A percentile compares a stretch with the other conserved stretches of the same genome.
Conservation (phyloP, 2,888 invertebrate species). For the Andrena flavipes region DNA sequence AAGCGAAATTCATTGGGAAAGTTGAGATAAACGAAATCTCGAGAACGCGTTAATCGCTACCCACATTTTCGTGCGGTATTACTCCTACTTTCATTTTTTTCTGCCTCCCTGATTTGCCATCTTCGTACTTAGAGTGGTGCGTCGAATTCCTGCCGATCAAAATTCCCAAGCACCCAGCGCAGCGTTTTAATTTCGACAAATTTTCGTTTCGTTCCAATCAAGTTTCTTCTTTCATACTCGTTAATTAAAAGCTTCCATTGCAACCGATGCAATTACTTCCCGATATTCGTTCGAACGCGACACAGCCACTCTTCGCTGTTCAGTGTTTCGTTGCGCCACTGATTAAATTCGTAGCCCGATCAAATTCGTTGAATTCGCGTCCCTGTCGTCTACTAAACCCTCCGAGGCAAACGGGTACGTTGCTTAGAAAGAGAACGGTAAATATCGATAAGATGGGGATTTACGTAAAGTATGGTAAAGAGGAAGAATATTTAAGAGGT, state of each 20-base stretch:
- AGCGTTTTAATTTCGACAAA: background rate
- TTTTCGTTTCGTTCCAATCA: background rate
- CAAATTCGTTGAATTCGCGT: background rate
- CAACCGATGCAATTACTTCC: background rate
- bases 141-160: too few relatives aligned
- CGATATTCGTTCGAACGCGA: background rate
- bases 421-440: background rate
- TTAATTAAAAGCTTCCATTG: background rate
- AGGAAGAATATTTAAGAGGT: background rate
- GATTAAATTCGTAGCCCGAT: background rate
- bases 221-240: background rate
- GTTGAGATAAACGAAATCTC: constrained; percentile 53
- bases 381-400: too few relatives aligned
- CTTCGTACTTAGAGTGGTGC: background rate
- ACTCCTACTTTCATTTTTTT: background rate
- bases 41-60: constrained; percentile 1
- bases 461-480: background rate
- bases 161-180: background rate
- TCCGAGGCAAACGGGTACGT: background rate
- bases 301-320: background rate
- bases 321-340: background rate
- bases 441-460: constrained; percentile 7
- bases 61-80: background rate
- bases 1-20: constrained; percentile 41
- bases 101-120: background rate